Percentiles rank a stretch among this genome's conserved stretches.
These are phyloP conservation scores for Tapirus indicus DNA, from an alignment of 2,797 vertebrate genomes.

Conservation along the genomic window DNA sequence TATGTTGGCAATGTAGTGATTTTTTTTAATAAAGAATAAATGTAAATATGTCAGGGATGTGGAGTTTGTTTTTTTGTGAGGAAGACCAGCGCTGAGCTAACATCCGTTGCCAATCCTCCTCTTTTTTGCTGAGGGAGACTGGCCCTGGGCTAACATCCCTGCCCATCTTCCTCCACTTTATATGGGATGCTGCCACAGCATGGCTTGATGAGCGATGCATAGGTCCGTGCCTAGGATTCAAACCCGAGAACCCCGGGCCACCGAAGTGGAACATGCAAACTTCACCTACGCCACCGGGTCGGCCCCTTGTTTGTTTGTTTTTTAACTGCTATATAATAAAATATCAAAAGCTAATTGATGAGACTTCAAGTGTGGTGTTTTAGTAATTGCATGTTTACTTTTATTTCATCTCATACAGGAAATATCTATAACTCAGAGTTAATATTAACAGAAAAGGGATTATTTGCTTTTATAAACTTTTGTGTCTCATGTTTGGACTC, in stretches of 20 bases:
- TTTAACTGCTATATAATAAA: background rate
- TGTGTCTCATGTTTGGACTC: background rate
- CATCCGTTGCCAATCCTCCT: too few relatives aligned
- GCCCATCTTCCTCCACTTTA: too few relatives aligned
- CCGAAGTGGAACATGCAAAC: too few relatives aligned
- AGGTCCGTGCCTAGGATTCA: too few relatives aligned
- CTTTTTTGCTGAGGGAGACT: too few relatives aligned
- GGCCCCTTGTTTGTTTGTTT: too few relatives aligned
- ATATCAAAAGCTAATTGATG: background rate
- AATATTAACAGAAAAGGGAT: background rate
- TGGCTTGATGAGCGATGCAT: too few relatives aligned
- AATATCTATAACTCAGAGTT: background rate
- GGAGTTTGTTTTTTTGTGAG: background rate
- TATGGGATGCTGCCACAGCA: too few relatives aligned
- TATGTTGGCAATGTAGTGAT: background rate
- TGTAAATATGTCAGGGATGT: background rate
- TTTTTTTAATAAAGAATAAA: slow-evolving; percentile 2
- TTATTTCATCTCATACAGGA: background rate
- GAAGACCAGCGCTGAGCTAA: too few relatives aligned
- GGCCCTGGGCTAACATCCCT: too few relatives aligned
- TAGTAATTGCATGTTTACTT: background rate
- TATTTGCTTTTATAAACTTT: slow-evolving; percentile 50
- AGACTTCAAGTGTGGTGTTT: background rate
- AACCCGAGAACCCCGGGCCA: too few relatives aligned
- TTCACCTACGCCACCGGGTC: too few relatives aligned